Conservation (phyloP, 2,113 vertebrate genomes). For the Ursus arctos region DNA sequence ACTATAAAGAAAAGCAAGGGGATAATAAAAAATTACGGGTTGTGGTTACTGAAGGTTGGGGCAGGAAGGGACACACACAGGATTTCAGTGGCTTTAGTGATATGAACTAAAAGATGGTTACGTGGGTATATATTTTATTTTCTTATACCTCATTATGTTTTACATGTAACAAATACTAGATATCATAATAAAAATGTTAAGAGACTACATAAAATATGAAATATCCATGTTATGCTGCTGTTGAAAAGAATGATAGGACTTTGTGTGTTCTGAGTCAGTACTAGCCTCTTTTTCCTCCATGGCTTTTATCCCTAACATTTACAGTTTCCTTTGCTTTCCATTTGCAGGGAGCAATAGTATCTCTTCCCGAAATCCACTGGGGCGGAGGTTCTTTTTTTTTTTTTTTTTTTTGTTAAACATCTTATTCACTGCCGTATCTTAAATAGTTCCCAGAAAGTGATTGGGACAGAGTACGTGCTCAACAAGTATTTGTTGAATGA, state of each 20-base stretch:
- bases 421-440: background rate
- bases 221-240: background rate
- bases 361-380: background rate
- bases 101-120: background rate
- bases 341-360: background rate
- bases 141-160: background rate
- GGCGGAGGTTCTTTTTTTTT: background rate
- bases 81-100: background rate
- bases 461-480: background rate
- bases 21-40: background rate
- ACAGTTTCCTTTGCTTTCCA: background rate
- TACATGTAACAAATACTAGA: background rate
- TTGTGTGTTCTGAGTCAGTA: background rate
- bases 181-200: background rate
- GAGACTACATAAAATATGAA: background rate
- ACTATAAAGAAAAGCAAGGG: background rate
- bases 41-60: background rate
- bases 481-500: background rate
- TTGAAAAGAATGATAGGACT: background rate
- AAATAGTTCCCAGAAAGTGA: background rate
- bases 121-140: background rate
- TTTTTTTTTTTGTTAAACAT: background rate
- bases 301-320: background rate
- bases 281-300: background rate
- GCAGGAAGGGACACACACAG: background rate